Conservation (phyloP, 2,113 vertebrate genomes). For the Herpetotheres cachinnans region DNA sequence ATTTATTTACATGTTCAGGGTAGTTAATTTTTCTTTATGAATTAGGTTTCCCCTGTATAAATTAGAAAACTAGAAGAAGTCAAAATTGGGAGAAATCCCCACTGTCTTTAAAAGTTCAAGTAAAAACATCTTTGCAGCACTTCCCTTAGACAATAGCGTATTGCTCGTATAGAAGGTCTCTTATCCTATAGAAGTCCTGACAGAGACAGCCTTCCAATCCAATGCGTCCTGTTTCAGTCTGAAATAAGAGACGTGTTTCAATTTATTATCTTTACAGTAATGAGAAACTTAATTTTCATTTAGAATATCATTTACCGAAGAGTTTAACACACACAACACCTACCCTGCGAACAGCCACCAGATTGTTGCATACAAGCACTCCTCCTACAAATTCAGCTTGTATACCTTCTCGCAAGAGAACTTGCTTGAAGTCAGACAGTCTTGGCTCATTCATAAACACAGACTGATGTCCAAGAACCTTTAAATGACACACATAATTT, state of each 20-base stretch:
- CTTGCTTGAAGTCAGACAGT: slow-evolving; percentile 98
- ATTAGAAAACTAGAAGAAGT: slow-evolving; percentile 68
- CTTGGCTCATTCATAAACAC: slow-evolving; percentile 99
- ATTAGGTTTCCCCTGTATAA: slow-evolving; percentile 44
- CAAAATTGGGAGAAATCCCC: slow-evolving; percentile 19
- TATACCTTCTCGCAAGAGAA: slow-evolving; percentile 93
- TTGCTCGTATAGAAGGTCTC: slow-evolving; percentile 96
- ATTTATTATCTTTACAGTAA: neutral
- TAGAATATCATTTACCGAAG: neutral
- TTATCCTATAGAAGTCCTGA: slow-evolving; percentile 98
- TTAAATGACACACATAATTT: neutral
- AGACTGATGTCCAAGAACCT: slow-evolving; percentile 95
- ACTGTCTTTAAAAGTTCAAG: slow-evolving; percentile 58
- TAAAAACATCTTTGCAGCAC: slow-evolving; percentile 39
- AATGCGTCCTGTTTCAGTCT: slow-evolving; percentile 98
- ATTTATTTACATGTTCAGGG: slow-evolving; percentile 56
- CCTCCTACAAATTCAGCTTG: slow-evolving; percentile 98
- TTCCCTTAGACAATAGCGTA: slow-evolving; percentile 90
- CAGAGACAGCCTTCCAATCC: slow-evolving; percentile 97
- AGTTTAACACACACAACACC: slow-evolving; percentile 43
- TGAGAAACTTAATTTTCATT: neutral
- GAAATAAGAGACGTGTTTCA: slow-evolving; percentile 53
- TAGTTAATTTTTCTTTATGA: slow-evolving; percentile 11
- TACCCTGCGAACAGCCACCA: slow-evolving; percentile 98
- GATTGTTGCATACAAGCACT: slow-evolving; percentile 96